Base-by-base conservation (phyloP, 1,140 invertebrate species). In the Drosophila gunungcola region DNA sequence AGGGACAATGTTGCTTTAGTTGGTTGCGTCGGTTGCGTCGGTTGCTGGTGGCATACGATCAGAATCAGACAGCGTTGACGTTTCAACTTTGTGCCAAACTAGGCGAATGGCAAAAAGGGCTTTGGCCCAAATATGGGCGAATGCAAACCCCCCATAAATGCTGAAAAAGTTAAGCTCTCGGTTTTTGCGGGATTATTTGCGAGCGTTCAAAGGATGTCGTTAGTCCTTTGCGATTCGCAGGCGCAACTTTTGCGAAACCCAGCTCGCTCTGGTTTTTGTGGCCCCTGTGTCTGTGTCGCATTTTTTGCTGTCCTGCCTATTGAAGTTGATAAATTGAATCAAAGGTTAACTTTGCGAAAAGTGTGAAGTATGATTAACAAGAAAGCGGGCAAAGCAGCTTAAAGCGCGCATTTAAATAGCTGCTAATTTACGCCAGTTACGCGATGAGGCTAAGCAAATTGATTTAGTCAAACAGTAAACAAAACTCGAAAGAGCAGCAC, bases 151-250 rank as follows among this genome's bases (percentile, higher is more conserved):
- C 34, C 65, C 67, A 78, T 82, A 88, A 86, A 75, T 81, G 78
- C 63, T 76, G 52, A 88, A 86, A 88, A 86, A 86, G 83, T 86
- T 86, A 86, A 86, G 84, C 83, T 58, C 75, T 73, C 53, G 83
- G 83, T 86, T 86, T 76, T 86, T 88, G 84, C 67, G 83, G 83
- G 79, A 89, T 89, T 89, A 88, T 86, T 88, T 79, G 62, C 60
- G 52, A 83, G 84, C 73, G 81, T 79, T 67, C 76, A 89, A 86
- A 86, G 83, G 83, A 86, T 86, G 79, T 79, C 65, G 75, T 73
- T 73, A 75, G 58, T 68, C 61, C 76, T 86, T 80, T 64, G 45
- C 64, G 63, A 65, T 52, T 75, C 61, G 49, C 78, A 81, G 63
- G 68, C 64, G 73, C 73, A 77, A 77, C 73, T 76, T 77, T 76